Conservation (phyloP, 2,888 invertebrate genomes). For the Dasysyrphus tricinctus region DNA sequence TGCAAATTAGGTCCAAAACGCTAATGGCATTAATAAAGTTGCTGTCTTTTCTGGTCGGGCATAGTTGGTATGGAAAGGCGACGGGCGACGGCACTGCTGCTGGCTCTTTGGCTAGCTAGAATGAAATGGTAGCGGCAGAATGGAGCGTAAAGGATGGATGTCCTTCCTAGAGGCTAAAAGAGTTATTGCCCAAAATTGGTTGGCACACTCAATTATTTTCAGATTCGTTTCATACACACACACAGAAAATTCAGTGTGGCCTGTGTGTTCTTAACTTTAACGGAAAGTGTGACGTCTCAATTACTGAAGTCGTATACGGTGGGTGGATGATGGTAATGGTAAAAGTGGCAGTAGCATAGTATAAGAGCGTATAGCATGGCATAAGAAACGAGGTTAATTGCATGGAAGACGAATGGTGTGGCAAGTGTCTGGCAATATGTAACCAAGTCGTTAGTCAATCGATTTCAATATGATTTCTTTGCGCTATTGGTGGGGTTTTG, state of each 20-base stretch:
- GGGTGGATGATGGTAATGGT: not conserved
- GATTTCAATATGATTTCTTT: constrained; percentile 65
- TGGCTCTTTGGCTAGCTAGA: not conserved
- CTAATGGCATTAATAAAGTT: constrained; percentile 69
- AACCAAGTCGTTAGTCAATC: constrained; percentile 74
- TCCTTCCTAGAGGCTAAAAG: constrained; percentile 23
- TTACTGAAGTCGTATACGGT: constrained; percentile 21
- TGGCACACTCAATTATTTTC: constrained; percentile 73
- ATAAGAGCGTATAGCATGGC: constrained; percentile 27
- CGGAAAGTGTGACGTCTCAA: constrained; percentile 68
- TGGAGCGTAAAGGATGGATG: not conserved
- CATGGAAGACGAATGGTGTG: constrained; percentile 69
- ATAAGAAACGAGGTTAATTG: constrained; percentile 73
- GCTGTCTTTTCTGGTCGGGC: constrained; percentile 11
- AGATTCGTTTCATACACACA: constrained; percentile 36
- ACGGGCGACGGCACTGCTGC: not conserved
- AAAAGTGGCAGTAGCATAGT: not conserved
- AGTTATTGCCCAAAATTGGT: constrained; percentile 65
- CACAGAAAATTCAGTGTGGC: constrained; percentile 1
- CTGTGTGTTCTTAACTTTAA: constrained; percentile 29
- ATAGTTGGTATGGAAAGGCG: not conserved
- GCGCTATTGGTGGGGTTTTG: constrained; percentile 46
- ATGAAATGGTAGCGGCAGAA: constrained; percentile 1
- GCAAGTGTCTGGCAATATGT: constrained; percentile 69
- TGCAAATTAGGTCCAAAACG: constrained; percentile 69